Evolutionary conservation across 2,888 invertebrate genomes (phyloP), one percentile per base, ranked within the genome.

Genomic region (Teleiodes luculella): DNA sequence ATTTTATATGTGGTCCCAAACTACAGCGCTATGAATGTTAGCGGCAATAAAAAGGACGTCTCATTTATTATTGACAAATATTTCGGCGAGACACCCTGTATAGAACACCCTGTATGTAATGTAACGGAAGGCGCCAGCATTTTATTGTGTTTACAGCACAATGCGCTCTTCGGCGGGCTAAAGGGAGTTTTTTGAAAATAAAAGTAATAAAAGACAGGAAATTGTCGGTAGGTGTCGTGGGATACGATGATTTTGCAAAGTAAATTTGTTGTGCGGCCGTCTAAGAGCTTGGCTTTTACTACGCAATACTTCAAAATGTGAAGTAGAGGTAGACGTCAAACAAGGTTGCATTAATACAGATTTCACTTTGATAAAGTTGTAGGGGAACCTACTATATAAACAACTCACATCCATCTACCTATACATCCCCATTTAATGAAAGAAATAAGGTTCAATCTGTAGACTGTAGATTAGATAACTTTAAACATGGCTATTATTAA

Each of bases 51-150:
- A 87, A 83, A 71, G 83, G 77, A 88, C 85, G 83, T 86, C 87
- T 88, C 84, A 87, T 86, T 88, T 87, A 88, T 86, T 88, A 86
- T 87, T 88, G 84, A 87, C 86, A 88, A 87, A 88, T 87, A 87
- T 87, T 87, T 86, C 86, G 83, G 72, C 70, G 64, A 81, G 84
- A 84, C 79, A 83, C 78, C 71, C 72, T 71, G 59, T 43, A 43
- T 16, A 11, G 39, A 8, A 83, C 78, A 83, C 78, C 70, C 72
- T 71, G 58, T 78, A 75, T 75, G 65, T 64, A 63, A 63, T 65
- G 69, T 77, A 83, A 83, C 86, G 83, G 86, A 85, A 88, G 87
- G 87, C 87, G 87, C 87, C 87, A 80, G 74, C 72, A 81, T 76
- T 82, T 80, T 78, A 83, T 81, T 80, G 76, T 79, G 74, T 82